Evolutionary conservation across 2,888 invertebrate species (phyloP), one percentile per base, ranked within the genome.

Genomic region (Papilio protenor): DNA sequence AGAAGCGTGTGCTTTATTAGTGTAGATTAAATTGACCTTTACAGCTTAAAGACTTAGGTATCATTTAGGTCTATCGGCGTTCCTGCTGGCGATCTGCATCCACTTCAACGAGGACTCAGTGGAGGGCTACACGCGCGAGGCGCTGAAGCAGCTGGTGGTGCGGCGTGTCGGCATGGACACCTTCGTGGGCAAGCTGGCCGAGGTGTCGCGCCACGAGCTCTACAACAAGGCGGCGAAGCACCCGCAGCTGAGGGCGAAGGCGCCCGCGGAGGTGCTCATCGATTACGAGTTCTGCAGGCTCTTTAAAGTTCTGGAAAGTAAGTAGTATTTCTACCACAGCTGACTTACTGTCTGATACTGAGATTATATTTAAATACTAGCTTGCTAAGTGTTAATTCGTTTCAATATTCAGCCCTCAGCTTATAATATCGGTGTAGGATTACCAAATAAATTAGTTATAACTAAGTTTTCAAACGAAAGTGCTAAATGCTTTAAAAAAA

Each of bases 271-370:
- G 81, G 95, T 99, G 23, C 94, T 99, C 76, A 95, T 99, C 64
- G 99, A 99, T 91, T 98, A 98, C 89, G 98, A 99, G 92, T 99
- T 99, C 94, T 99, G 99, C 86, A 96, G 97, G 86, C 94, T 99
- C 45, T 98, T 98, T 89, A 99, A 98, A 91, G 96, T 96, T 0
- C 27, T 61, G 23, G 61, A 61, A 61, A 61, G 61, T 61, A 6
- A 89, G 90, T 87, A 52, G 75, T n/a, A 55, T 55, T 8, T n/a
- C 6, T 18, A 1, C 14, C 0, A 47, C 11, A 14, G 11, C 14
- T 47, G 12, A 16, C 0, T 49, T 49, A 49, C 2, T 2, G 2
- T 16, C 49, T 1, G 16, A 49, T 16, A 49, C 2, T 12, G 49
- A 49, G 49, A 11, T 47, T 33, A 5, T 40, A 40, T 40, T 40